Base-by-base conservation (phyloP, 2,797 vertebrate species). In the Sylvia borin region DNA sequence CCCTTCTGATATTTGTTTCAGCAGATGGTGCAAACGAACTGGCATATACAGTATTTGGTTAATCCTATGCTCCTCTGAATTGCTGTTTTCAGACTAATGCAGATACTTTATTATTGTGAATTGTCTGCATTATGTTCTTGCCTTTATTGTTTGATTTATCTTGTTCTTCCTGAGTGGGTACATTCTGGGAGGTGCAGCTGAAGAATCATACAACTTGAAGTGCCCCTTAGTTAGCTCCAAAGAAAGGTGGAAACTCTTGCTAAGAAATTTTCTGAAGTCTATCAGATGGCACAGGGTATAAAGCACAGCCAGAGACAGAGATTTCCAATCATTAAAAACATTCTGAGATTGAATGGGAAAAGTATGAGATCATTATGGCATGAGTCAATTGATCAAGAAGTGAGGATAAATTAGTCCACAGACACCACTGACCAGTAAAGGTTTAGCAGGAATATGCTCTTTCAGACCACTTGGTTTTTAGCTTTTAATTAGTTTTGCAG, bases 11-110 rank as follows among this genome's bases (percentile, higher is more conserved):
- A 81, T 18, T 87, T 89, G 75, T 64, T 83, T 96, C 90, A 91
- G 93, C 91, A 95, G 85, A 93, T 43, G 72, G 92, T 96, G 83
- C 68, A 96, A 94, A 95, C 16, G 53, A 94, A 89, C 81, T 48
- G 68, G 72, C 58, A 84, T 81, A 92, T n/a, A 78, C 29, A 91
- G 55, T 87, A 73, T 84, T 96, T 96, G 90, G 76, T 93, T 93
- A 96, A 96, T 95, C 84, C 88, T 88, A 13, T 76, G 86, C 45
- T 93, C 58, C 81, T 83, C 65, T 91, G 74, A 93, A 91, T 80
- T 76, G 75, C 77, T 89, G 77, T 71, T 94, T 83, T 77, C 91
- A 92, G 88, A 92, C 74, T 93, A 96, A 96, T 83, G 78, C 62
- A 93, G 42, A 83, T 92, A 73, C 70, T 92, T 93, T 85, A 80